Evolutionary conservation across 2,888 invertebrate genomes (phyloP).

Genomic region (Ditylenchus weischeri): DNA sequence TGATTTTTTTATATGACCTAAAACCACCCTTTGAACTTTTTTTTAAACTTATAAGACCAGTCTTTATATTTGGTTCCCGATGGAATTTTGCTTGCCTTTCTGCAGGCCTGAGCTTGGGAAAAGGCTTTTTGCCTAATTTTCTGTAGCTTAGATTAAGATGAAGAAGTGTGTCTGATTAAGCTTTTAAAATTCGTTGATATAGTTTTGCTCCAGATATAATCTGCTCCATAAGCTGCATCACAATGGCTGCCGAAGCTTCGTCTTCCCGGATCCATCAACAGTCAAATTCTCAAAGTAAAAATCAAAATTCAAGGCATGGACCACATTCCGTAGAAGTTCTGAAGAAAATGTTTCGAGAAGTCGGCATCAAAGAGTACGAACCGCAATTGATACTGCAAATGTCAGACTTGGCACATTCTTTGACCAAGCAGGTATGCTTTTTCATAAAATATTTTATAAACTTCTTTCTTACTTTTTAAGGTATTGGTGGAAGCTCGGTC

Average conservation of each 20-base stretch:
- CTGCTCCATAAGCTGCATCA: neutral
- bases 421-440: constrained; percentile 25
- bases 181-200: too few species aligned
- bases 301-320: constrained; percentile 2
- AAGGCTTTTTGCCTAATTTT: too few species aligned
- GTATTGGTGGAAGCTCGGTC: constrained; percentile 37
- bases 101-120: too few species aligned
- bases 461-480: constrained; percentile 5
- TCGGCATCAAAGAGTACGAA: constrained; percentile 88
- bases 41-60: too few species aligned
- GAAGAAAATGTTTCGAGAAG: constrained; percentile 88
- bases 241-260: constrained; percentile 7
- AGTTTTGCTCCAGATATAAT: too few species aligned
- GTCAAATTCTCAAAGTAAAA: neutral
- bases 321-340: constrained; percentile 95
- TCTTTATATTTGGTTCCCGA: too few species aligned
- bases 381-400: constrained; percentile 89
- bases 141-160: too few species aligned
- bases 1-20: too few species aligned
- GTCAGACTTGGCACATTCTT: constrained; percentile 67
- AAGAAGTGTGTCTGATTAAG: too few species aligned
- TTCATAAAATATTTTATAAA: neutral
- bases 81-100: too few species aligned
- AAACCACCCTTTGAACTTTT: too few species aligned
- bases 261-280: neutral